Base-by-base conservation (phyloP, 2,888 invertebrate species). In the Archaeoteleia sp. region DNA sequence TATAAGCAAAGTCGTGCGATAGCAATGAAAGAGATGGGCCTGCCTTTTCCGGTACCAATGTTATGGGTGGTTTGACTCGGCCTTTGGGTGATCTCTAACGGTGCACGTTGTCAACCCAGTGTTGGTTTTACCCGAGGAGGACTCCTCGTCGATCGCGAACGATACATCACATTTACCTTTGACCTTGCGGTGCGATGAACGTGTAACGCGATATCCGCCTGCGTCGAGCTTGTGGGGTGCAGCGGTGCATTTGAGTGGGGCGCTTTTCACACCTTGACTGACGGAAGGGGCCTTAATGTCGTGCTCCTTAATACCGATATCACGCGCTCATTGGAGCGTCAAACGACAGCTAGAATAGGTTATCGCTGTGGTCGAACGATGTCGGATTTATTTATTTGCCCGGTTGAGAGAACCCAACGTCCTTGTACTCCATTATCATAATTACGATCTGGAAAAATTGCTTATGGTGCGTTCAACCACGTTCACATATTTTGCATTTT, bases 371-470 rank as follows among this genome's bases (percentile, higher is more conserved):
- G n/a, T n/a, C n/a, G n/a, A n/a, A n/a, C n/a, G n/a, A n/a, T n/a
- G n/a, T n/a, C n/a, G n/a, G n/a, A n/a, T n/a, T n/a, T n/a, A n/a
- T n/a, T n/a, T n/a, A n/a, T n/a, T n/a, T n/a, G n/a, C n/a, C n/a
- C n/a, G n/a, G n/a, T n/a, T n/a, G n/a, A n/a, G n/a, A n/a, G n/a
- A n/a, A n/a, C n/a, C n/a, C n/a, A 55, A 37, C 46, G 46, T 37
- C 55, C 45, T 55, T 46, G 55, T 37, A 9, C 45, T 55, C 35
- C 34, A 55, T 55, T 55, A 55, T 46, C 29, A 29, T 13, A 10
- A 17, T 53, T 53, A 34, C 43, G 43, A 46, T 30, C n/a, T n/a
- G n/a, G n/a, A n/a, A n/a, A n/a, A n/a, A n/a, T n/a, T n/a, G n/a
- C n/a, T n/a, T n/a, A n/a, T n/a, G n/a, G n/a, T n/a, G n/a, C n/a